Base-by-base conservation (phyloP, 37 sponge, comb jelly and placozoan species). In the Amphimedon queenslandica region DNA sequence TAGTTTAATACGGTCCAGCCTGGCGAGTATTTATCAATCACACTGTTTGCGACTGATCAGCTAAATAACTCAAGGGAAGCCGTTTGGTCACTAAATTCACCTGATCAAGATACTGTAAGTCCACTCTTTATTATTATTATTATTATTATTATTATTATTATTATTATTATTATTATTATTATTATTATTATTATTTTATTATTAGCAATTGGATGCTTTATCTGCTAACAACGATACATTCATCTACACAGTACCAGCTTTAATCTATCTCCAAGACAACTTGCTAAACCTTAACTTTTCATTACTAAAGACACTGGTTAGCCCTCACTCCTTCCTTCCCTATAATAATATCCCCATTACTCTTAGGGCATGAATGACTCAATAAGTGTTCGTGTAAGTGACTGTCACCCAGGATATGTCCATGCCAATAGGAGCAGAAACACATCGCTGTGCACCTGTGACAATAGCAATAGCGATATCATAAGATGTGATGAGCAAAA, bases 61-160 rank as follows among this genome's bases (percentile, higher is more conserved):
- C 57, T 90, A 29, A 51, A 72, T 61, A 90, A 90, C 70, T 69
- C 56, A 66, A 58, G 86, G 51, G 90, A 90, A 40, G 90, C 86
- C 27, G 85, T 90, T 39, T 90, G 90, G 90, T 84, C 90, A 0
- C 58, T 84, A 38, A 72, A 84, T 43, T 74, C 86, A 8, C 90
- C 90, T 32, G 74, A 64, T 1, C 69, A 76, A 41, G 66, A 66
- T 10, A 72, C 85, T 11, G 90, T 90, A 39, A 81, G 90, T 78
- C 30, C 28, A 29, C 18, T 35, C 41, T 21, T 32, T n/a, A 37
- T 16, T 40, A 25, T 40, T 23, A 36, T 47, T 47, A 47, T 13
- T 47, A 47, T 16, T 4, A 29, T 40, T 13, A 18, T 47, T 18
- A 18, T 18, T 18, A 47, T 47, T 47, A 47, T 47, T 47, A 47